These are phyloP conservation scores for Cryptocephalus primarius DNA, from an alignment of 2,888 invertebrate species.

Conservation along the genomic window DNA sequence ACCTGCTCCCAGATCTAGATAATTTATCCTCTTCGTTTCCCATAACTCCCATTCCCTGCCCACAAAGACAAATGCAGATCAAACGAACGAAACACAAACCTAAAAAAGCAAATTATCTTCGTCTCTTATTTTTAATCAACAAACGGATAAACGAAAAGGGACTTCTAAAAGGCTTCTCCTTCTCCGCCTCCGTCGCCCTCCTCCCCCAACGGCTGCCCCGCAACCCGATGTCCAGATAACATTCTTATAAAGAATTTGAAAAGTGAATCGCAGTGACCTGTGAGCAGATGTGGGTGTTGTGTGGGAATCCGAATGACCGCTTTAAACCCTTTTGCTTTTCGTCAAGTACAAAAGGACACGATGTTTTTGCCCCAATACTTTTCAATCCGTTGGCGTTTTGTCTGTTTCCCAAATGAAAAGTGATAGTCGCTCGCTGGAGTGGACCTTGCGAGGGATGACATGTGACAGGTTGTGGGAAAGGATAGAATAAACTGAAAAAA, in stretches of 20 bases:
- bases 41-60: too few relatives aligned
- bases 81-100: too few relatives aligned
- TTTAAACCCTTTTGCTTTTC: conserved; percentile 21
- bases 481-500: not conserved
- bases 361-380: conserved; percentile 24
- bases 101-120: too few relatives aligned
- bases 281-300: conserved; percentile 14
- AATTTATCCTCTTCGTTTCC: too few relatives aligned
- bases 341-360: conserved; percentile 7
- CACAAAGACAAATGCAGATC: too few relatives aligned
- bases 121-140: too few relatives aligned
- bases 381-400: conserved; percentile 12
- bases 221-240: conserved; percentile 19
- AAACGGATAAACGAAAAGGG: too few relatives aligned
- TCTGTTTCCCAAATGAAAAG: conserved; percentile 14
- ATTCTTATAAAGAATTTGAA: conserved; percentile 17
- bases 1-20: too few relatives aligned
- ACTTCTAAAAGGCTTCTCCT: too few relatives aligned
- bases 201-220: too few relatives aligned
- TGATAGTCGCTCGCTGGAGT: conserved; percentile 4
- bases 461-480: not conserved
- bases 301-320: conserved; percentile 19
- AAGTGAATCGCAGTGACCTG: conserved; percentile 16
- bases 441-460: not conserved
- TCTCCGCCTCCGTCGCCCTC: too few relatives aligned